Evolutionary conservation across 2,797 vertebrate species (phyloP).

Genomic region (Semotilus atromaculatus): DNA sequence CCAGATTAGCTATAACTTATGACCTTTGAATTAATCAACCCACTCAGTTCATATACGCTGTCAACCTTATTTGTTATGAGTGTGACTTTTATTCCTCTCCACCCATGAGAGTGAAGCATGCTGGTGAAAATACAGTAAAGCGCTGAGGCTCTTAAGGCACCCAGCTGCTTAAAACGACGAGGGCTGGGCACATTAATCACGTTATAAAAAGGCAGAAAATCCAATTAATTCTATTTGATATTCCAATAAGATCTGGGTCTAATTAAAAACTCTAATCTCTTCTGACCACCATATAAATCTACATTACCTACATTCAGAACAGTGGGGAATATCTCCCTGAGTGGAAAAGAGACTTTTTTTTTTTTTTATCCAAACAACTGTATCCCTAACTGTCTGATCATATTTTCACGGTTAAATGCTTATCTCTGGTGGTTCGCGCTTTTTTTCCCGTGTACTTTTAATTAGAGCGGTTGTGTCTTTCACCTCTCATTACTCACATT

Average conservation of each 20-base stretch:
- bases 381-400: constrained; percentile 72
- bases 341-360: constrained; percentile 47
- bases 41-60: constrained; percentile 41
- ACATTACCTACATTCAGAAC: constrained; percentile 61
- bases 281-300: constrained; percentile 70
- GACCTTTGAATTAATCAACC: constrained; percentile 59
- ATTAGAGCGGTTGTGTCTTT: constrained; percentile 70
- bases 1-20: constrained; percentile 44
- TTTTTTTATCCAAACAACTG: constrained; percentile 66
- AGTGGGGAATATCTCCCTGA: constrained; percentile 54
- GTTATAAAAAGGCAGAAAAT: constrained; percentile 71
- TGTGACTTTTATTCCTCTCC: constrained; percentile 53
- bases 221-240: constrained; percentile 73
- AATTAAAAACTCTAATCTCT: constrained; percentile 74
- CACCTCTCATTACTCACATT: constrained; percentile 67
- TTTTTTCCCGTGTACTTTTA: constrained; percentile 67
- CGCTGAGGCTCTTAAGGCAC: constrained; percentile 44
- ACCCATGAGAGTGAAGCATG: constrained; percentile 48
- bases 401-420: constrained; percentile 70
- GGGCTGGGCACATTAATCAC: constrained; percentile 69
- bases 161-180: constrained; percentile 54
- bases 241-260: constrained; percentile 68
- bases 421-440: constrained; percentile 58
- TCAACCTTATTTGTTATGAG: constrained; percentile 57
- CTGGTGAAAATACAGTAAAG: constrained; percentile 45